These are phyloP conservation scores for Nixonia krombeini DNA, from an alignment of 1,140 invertebrate species.

Conservation along the genomic window DNA sequence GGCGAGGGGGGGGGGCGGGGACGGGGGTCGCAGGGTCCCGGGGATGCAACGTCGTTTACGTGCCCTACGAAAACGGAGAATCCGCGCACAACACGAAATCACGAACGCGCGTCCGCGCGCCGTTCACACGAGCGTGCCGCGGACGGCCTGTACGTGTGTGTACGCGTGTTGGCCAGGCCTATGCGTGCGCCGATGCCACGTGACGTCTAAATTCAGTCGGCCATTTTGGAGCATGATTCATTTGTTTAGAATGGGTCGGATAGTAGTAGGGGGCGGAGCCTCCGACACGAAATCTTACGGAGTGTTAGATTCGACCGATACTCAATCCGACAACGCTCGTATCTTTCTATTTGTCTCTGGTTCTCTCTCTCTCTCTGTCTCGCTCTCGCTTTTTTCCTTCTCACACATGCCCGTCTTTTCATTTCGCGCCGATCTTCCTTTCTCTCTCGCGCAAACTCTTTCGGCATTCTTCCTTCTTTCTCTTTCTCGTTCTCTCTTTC, in stretches of 20 bases:
- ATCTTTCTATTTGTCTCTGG: neutral
- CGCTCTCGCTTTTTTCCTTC: no score
- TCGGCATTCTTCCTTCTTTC: no score
- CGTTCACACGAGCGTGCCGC: neutral
- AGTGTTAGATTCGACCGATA: slow-evolving; percentile 51
- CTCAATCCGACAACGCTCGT: slow-evolving; percentile 21
- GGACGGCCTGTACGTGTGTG: slow-evolving; percentile 27
- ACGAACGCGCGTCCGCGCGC: neutral
- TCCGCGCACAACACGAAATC: slow-evolving; percentile 12
- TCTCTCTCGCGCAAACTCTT: no score
- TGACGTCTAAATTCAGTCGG: slow-evolving; percentile 70
- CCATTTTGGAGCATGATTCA: slow-evolving; percentile 70
- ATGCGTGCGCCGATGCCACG: slow-evolving; percentile 54
- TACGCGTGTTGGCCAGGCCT: slow-evolving; percentile 30
- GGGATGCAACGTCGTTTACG: no score
- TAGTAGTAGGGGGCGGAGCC: slow-evolving; percentile 68
- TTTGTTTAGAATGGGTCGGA: slow-evolving; percentile 70
- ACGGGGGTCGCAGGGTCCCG: no score
- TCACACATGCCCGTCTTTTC: no score
- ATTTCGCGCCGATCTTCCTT: no score
- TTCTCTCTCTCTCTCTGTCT: no score
- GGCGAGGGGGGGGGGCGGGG: slow-evolving; percentile 23
- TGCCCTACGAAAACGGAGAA: no score
- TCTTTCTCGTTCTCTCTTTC: no score
- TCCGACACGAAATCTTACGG: slow-evolving; percentile 60